A percentile compares a stretch with the other conserved stretches of the same genome.
These are phyloP conservation scores for Bovichtus diacanthus DNA, from an alignment of 2,797 vertebrate genomes.

Conservation along the genomic window DNA sequence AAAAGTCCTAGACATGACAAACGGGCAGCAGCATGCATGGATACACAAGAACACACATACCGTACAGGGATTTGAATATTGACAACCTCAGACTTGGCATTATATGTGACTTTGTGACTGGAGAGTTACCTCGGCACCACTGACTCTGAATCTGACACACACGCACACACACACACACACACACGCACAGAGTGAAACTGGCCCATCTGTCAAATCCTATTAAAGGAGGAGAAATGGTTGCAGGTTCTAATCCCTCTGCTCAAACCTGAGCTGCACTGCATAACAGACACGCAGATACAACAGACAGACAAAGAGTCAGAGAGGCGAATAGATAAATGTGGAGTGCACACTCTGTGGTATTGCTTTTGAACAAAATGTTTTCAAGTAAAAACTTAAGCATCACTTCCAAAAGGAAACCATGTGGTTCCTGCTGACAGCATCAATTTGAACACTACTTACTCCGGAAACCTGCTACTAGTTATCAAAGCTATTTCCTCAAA, in stretches of 20 bases:
- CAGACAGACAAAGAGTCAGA: neutral
- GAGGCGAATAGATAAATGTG: constrained; percentile 7
- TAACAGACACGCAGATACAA: constrained; percentile 49
- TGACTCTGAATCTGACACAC: constrained; percentile 9
- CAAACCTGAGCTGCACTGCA: constrained; percentile 59
- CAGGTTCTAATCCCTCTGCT: constrained; percentile 66
- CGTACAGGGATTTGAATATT: constrained; percentile 49
- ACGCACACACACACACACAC: constrained; percentile 14
- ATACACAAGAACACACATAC: neutral
- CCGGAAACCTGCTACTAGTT: constrained; percentile 30
- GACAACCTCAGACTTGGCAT: constrained; percentile 51
- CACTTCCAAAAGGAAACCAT: constrained; percentile 28
- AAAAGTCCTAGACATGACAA: constrained; percentile 52
- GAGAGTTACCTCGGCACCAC: constrained; percentile 19
- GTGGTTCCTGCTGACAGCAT: constrained; percentile 46
- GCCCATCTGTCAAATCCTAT: constrained; percentile 71
- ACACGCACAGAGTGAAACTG: constrained; percentile 38
- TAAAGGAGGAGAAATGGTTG: constrained; percentile 66
- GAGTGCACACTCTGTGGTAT: constrained; percentile 2
- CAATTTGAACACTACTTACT: constrained; percentile 42
- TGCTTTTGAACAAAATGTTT: constrained; percentile 34
- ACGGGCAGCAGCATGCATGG: constrained; percentile 4
- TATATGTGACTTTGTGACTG: constrained; percentile 32
- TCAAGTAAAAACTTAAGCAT: constrained; percentile 27
- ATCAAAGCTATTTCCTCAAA: constrained; percentile 38